Conservation (phyloP, 2,113 vertebrate species). For the Gyps fulvus region DNA sequence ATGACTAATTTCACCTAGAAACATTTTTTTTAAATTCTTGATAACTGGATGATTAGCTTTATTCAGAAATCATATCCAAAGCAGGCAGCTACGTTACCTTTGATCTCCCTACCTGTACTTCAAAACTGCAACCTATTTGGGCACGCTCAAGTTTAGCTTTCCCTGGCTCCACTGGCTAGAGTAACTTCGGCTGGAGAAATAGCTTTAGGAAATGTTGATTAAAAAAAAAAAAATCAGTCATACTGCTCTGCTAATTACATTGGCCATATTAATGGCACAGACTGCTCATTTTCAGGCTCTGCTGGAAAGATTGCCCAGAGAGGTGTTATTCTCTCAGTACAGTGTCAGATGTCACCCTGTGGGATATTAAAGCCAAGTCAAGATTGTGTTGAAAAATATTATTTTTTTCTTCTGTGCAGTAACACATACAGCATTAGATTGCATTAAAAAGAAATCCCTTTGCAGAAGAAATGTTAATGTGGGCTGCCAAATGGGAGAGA, state of each 20-base stretch:
- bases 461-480: constrained; percentile 56
- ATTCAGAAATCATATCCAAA: background rate
- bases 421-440: constrained; percentile 1
- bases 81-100: background rate
- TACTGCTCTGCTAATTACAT: constrained; percentile 27
- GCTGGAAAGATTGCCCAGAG: constrained; percentile 59
- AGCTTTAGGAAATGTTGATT: constrained; percentile 52
- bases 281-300: constrained; percentile 39
- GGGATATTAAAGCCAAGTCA: constrained; percentile 64
- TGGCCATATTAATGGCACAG: constrained; percentile 45
- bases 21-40: background rate
- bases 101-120: background rate
- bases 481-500: constrained; percentile 55
- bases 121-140: background rate
- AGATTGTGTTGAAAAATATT: constrained; percentile 59
- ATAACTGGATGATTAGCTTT: background rate
- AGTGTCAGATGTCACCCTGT: constrained; percentile 53
- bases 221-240: background rate
- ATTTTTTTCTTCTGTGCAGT: constrained; percentile 60
- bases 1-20: background rate
- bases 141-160: background rate
- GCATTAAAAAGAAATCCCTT: constrained; percentile 51
- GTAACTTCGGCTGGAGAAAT: background rate
- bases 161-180: background rate
- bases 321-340: constrained; percentile 50